Conservation (phyloP, 2,113 vertebrate genomes). For the Falcunculus frontatus region DNA sequence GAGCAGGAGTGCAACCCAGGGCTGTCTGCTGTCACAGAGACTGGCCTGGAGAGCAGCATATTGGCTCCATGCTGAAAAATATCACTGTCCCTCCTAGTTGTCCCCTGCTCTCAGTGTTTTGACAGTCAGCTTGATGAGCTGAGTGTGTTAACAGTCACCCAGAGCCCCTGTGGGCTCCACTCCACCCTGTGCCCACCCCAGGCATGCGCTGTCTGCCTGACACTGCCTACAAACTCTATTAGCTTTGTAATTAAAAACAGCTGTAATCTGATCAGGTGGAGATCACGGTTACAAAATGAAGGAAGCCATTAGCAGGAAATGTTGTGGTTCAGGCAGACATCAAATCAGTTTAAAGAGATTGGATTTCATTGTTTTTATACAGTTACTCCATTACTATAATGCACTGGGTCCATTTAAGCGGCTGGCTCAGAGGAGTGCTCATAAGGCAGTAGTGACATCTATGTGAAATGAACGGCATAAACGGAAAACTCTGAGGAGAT, state of each 20-base stretch:
- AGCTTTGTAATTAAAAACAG: constrained; percentile 79
- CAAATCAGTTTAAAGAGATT: constrained; percentile 89
- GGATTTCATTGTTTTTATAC: constrained; percentile 86
- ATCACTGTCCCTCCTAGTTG: background rate
- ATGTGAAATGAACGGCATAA: constrained; percentile 65
- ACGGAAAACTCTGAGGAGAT: background rate
- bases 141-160: background rate
- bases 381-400: constrained; percentile 87
- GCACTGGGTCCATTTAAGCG: constrained; percentile 81
- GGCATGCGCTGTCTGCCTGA: constrained; percentile 68
- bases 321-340: constrained; percentile 81
- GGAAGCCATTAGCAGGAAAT: constrained; percentile 91
- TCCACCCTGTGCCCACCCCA: background rate
- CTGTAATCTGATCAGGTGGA: constrained; percentile 84
- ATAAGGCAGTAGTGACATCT: constrained; percentile 74
- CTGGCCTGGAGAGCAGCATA: background rate
- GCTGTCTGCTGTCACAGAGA: background rate
- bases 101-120: background rate
- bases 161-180: background rate
- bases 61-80: background rate
- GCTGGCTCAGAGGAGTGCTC: constrained; percentile 59
- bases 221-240: constrained; percentile 75
- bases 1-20: background rate
- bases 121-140: constrained; percentile 2
- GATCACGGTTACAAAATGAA: constrained; percentile 89